Conservation (phyloP, 2,888 invertebrate genomes). For the Hemistola chrysoprasaria region DNA sequence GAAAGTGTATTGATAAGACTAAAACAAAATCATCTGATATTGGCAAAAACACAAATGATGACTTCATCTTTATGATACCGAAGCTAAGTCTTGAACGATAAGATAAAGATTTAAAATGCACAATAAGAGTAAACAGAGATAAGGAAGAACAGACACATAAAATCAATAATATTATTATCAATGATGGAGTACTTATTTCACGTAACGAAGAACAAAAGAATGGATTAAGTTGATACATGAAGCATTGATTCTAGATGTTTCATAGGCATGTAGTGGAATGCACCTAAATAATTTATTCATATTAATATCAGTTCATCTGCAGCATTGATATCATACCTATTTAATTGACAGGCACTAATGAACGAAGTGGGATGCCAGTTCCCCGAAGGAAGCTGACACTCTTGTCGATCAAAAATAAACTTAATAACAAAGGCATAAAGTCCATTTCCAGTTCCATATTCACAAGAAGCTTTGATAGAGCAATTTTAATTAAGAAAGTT, state of each 20-base stretch:
- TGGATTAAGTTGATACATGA: too few relatives aligned
- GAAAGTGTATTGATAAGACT: too few relatives aligned
- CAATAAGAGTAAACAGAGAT: neutral
- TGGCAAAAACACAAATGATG: neutral
- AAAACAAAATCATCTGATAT: conserved; percentile 5
- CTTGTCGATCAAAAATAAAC: conserved; percentile 16
- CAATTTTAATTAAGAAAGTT: conserved; percentile 41
- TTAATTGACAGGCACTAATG: conserved; percentile 27
- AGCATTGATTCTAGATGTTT: too few relatives aligned
- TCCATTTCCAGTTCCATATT: conserved; percentile 22
- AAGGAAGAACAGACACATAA: neutral
- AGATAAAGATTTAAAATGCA: conserved; percentile 6
- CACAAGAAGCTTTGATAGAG: conserved; percentile 24
- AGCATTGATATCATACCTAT: conserved; percentile 5
- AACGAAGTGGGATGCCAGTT: conserved; percentile 36
- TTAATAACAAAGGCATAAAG: conserved; percentile 24
- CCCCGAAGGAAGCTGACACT: conserved; percentile 33
- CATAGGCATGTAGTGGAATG: too few relatives aligned
- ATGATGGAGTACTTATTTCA: conserved; percentile 7
- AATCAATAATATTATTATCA: too few relatives aligned
- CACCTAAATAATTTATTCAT: too few relatives aligned
- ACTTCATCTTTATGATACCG: neutral
- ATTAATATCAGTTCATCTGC: too few relatives aligned
- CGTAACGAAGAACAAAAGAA: too few relatives aligned
- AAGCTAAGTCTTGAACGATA: conserved; percentile 6